These are phyloP conservation scores for Nixonia krombeini DNA, from an alignment of 1,140 invertebrate species.

Conservation along the genomic window DNA sequence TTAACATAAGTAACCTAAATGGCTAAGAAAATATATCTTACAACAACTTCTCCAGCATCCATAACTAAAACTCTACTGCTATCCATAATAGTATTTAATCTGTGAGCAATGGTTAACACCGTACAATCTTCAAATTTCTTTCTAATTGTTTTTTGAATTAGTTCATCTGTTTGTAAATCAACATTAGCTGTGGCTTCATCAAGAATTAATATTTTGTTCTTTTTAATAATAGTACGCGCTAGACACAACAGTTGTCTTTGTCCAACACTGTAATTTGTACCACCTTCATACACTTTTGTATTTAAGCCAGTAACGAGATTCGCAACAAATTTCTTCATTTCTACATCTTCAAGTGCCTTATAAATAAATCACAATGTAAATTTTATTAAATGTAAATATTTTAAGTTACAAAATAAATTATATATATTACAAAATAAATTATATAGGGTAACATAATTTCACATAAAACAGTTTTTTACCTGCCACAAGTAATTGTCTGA, in stretches of 20 bases:
- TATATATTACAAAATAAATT: background rate
- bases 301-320: conserved; percentile 26
- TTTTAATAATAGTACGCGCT: conserved; percentile 79
- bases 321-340: conserved; percentile 33
- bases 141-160: conserved; percentile 79
- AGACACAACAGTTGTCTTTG: conserved; percentile 83
- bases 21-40: conserved; percentile 2
- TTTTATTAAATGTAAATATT: background rate
- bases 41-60: conserved; percentile 73
- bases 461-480: conserved; percentile 49
- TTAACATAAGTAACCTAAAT: background rate
- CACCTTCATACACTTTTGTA: conserved; percentile 75
- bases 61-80: conserved; percentile 78
- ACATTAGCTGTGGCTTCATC: conserved; percentile 90
- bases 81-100: conserved; percentile 74
- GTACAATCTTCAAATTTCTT: conserved; percentile 80
- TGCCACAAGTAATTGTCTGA: conserved; percentile 85
- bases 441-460: background rate
- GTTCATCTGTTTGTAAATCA: conserved; percentile 80
- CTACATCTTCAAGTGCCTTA: conserved; percentile 36
- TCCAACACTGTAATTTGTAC: conserved; percentile 81
- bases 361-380: background rate
- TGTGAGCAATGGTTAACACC: conserved; percentile 85
- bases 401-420: background rate
- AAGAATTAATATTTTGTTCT: conserved; percentile 82